These are phyloP conservation scores for Catharus ustulatus DNA, from an alignment of 2,797 vertebrate species.

Conservation along the genomic window DNA sequence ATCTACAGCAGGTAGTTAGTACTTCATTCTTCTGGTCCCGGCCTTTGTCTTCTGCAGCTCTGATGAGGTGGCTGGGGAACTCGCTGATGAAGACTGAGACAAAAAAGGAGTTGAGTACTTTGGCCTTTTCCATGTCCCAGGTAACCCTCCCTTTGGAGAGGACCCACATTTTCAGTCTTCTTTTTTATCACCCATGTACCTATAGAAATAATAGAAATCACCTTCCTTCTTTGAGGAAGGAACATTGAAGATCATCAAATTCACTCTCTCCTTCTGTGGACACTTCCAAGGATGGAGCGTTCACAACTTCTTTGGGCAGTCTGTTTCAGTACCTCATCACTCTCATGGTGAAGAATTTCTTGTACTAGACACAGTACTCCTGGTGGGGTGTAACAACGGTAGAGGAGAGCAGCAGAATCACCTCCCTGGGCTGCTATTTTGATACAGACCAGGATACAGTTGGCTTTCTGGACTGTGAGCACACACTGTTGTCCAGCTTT, in stretches of 20 bases:
- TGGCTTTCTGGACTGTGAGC: not conserved
- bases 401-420: not conserved
- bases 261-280: not conserved
- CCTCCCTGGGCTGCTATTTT: not conserved
- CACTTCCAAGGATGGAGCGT: not conserved
- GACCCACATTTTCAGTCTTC: not conserved
- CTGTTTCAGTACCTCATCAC: not conserved
- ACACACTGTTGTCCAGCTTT: not conserved
- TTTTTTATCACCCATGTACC: not conserved
- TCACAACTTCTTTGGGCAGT: not conserved
- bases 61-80: not conserved
- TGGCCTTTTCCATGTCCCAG: not conserved
- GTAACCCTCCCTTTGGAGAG: not conserved
- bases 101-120: not conserved
- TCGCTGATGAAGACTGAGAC: not conserved
- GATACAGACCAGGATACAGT: not conserved
- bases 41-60: not conserved
- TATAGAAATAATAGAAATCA: not conserved
- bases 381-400: not conserved
- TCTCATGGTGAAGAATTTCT: not conserved
- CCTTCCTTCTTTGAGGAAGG: not conserved
- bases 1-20: not conserved
- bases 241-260: not conserved
- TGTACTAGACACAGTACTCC: not conserved
- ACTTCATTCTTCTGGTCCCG: not conserved